Conservation (phyloP, 2,888 invertebrate genomes). For the Pocota personata region DNA sequence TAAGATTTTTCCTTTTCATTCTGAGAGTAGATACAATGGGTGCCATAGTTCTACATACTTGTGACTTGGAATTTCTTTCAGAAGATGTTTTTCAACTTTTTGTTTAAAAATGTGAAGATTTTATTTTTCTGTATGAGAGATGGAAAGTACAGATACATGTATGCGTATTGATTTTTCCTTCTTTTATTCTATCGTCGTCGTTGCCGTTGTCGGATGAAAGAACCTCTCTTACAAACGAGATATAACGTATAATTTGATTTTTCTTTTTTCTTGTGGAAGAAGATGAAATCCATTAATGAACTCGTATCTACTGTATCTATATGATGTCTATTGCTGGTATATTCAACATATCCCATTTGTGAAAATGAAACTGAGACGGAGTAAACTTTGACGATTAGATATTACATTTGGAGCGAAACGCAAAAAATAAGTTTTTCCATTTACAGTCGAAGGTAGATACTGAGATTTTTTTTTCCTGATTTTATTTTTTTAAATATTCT, state of each 20-base stretch:
- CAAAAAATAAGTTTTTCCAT: conserved; percentile 64
- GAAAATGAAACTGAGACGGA: conserved; percentile 4
- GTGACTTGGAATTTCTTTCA: conserved; percentile 7
- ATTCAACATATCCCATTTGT: conserved; percentile 34
- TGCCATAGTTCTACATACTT: conserved; percentile 34
- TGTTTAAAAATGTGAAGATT: conserved; percentile 2
- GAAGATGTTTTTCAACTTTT: conserved; percentile 35
- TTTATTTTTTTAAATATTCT: conserved; percentile 42
- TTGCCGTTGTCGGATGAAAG: conserved; percentile 25
- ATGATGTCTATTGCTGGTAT: conserved; percentile 38
- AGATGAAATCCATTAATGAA: conserved; percentile 66
- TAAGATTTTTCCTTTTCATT: not conserved
- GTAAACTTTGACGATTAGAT: conserved; percentile 58
- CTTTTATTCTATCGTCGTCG: conserved; percentile 13
- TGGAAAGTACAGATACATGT: conserved; percentile 15
- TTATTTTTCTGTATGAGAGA: not conserved
- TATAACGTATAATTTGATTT: not conserved
- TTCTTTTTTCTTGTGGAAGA: conserved; percentile 21
- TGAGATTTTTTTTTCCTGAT: not conserved
- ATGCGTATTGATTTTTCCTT: conserved; percentile 61
- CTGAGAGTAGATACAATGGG: conserved; percentile 26
- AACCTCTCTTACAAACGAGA: conserved; percentile 33
- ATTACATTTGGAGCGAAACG: conserved; percentile 23
- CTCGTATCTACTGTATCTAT: conserved; percentile 28
- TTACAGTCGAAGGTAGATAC: conserved; percentile 37